phyloP scores from a whole-genome alignment of 2,888 invertebrate species.

The Lypha dubia region DNA sequence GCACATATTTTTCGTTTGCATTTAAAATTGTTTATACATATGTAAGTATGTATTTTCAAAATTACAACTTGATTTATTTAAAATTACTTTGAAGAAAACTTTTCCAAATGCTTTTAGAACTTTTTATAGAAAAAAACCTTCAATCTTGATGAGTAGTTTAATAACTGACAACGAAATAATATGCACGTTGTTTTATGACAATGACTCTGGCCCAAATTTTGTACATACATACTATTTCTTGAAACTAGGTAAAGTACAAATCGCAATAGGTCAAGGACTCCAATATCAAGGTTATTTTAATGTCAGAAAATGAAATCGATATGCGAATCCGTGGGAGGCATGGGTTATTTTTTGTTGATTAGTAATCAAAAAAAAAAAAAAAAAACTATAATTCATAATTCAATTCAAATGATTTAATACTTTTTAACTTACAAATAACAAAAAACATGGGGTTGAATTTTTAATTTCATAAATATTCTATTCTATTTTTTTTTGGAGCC shows the following conservation, averaged over 20 bases:
- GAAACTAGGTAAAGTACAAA: slow-evolving; percentile 67
- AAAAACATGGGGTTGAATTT: too few species aligned
- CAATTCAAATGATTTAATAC: too few species aligned
- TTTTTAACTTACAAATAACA: too few species aligned
- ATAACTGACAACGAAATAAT: background rate
- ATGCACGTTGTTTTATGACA: background rate
- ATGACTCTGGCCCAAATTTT: slow-evolving; percentile 70
- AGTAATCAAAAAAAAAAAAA: too few species aligned
- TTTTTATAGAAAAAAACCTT: background rate
- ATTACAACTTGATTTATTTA: background rate
- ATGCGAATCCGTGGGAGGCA: background rate
- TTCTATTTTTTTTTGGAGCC: too few species aligned
- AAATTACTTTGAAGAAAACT: background rate
- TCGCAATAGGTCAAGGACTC: slow-evolving; percentile 66
- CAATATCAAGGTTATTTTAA: slow-evolving; percentile 64
- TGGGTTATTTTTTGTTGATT: background rate
- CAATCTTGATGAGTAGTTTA: background rate
- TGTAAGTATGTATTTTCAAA: background rate
- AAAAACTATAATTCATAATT: too few species aligned
- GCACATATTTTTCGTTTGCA: background rate
- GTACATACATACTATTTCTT: slow-evolving; percentile 19
- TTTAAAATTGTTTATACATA: slow-evolving; percentile 10
- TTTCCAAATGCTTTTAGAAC: background rate
- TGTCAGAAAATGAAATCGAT: slow-evolving; percentile 20
- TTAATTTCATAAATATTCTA: too few species aligned